Evolutionary conservation across 2,888 invertebrate species (phyloP), one percentile per base, ranked within the genome.

Genomic region (Ferrisia virgata): DNA sequence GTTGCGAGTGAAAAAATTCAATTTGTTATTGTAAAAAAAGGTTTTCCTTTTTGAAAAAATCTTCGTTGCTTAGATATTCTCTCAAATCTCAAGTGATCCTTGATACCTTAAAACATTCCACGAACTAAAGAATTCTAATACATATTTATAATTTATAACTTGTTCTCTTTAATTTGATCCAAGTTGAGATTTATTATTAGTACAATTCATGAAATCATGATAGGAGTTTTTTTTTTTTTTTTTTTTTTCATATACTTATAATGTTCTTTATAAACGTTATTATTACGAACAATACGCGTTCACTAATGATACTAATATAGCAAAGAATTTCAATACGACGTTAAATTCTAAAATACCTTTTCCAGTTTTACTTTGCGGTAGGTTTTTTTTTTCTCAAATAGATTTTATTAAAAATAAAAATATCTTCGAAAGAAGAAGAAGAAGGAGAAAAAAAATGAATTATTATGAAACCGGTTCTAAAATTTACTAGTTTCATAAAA

Each of bases 321-420:
- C 72, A 18, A 53, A 47, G 80, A 80, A 80, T 80, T 80, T 80
- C 53, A 43, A 80, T 47, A 80, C 80, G 47, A 80, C 31, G 80
- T 80, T 80, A 47, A 83, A 83, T 83, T 83, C 76, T 76, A 18
- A 83, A 83, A 83, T 83, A 83, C 83, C 76, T 82, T 82, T 82
- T 83, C 76, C 43, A 31, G 83, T 83, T 83, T 83, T 69, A 83
- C 83, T 83, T 83, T 83, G 83, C 83, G 83, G 83, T 83, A 83
- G 83, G 83, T 83, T 83, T 69, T 82, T 82, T 72, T 39, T 28
- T 47, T 64, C 31, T 33, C 47, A 80, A 80, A 80, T 53, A 53
- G 53, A 80, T 43, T 80, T 82, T 82, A 82, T 58, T 81, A 82
- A 82, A 82, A 82, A 82, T 82, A 82, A 82, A 82, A 82, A 82